These are phyloP conservation scores for Orthosia gothica DNA, from an alignment of 2,888 invertebrate genomes.

Conservation along the genomic window DNA sequence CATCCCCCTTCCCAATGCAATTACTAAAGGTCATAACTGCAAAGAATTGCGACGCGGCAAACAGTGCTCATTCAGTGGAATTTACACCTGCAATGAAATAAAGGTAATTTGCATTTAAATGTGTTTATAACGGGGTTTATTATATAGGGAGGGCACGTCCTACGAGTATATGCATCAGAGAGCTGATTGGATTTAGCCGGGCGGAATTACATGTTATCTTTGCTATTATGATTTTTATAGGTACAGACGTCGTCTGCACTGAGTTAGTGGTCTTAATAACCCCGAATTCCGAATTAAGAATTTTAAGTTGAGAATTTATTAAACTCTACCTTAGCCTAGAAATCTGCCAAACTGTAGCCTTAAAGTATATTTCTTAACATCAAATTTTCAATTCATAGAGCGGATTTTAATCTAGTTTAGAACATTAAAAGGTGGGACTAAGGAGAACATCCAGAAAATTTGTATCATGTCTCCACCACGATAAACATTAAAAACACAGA, in stretches of 20 bases:
- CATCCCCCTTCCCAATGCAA: constrained; percentile 24
- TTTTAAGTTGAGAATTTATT: background rate
- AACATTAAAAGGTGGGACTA: background rate
- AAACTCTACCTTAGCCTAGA: background rate
- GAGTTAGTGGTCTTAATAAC: background rate
- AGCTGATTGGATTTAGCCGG: background rate
- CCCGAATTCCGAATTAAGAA: background rate
- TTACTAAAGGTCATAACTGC: constrained; percentile 34
- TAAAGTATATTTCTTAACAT: background rate
- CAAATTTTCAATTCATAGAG: background rate
- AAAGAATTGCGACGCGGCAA: background rate
- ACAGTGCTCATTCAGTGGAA: background rate
- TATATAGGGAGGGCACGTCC: no score
- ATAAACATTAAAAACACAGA: background rate
- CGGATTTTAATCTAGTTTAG: background rate
- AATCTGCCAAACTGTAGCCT: no score
- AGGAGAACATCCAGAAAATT: background rate
- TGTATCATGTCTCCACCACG: background rate
- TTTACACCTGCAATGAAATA: background rate
- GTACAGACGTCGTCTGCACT: background rate
- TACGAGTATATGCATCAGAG: background rate
- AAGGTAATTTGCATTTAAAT: background rate
- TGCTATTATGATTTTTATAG: background rate
- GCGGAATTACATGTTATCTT: no score
- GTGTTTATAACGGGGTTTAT: background rate